These are phyloP conservation scores for Diachrysia chrysitis DNA, from an alignment of 2,888 invertebrate genomes.

Conservation along the genomic window DNA sequence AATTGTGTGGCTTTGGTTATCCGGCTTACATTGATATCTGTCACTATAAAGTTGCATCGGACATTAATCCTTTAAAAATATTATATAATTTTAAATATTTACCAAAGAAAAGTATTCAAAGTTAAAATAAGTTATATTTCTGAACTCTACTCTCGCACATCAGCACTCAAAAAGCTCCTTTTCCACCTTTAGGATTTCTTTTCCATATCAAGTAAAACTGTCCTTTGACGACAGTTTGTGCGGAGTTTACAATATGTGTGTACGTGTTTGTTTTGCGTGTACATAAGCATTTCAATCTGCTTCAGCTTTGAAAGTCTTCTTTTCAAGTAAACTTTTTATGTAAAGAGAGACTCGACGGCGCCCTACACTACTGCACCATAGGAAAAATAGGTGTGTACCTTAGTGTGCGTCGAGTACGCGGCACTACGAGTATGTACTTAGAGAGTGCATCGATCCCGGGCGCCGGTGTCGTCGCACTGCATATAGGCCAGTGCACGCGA, in stretches of 20 bases:
- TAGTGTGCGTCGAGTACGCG: constrained; percentile 85
- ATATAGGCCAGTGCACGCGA: constrained; percentile 89
- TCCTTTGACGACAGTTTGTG: constrained; percentile 36
- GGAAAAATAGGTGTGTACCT: constrained; percentile 82
- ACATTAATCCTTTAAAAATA: neutral
- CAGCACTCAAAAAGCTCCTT: constrained; percentile 30
- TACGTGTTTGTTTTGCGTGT: constrained; percentile 38
- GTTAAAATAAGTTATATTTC: neutral
- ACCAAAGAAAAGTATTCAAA: neutral
- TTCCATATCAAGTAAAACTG: constrained; percentile 35
- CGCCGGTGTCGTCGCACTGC: constrained; percentile 89
- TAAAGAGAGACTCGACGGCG: constrained; percentile 77
- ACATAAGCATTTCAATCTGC: constrained; percentile 74
- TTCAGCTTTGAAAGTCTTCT: constrained; percentile 76
- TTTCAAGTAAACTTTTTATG: constrained; percentile 80
- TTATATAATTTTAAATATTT: neutral
- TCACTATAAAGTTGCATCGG: constrained; percentile 5
- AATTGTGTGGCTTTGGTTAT: constrained; percentile 21
- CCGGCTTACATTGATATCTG: constrained; percentile 14
- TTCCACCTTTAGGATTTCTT: constrained; percentile 29
- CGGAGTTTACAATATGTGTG: constrained; percentile 14
- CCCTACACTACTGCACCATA: constrained; percentile 78
- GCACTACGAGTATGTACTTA: constrained; percentile 81
- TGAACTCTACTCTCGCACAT: neutral
- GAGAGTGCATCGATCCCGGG: constrained; percentile 89